Conservation (phyloP, 2,888 invertebrate species). For the Parnassius mnemosyne region DNA sequence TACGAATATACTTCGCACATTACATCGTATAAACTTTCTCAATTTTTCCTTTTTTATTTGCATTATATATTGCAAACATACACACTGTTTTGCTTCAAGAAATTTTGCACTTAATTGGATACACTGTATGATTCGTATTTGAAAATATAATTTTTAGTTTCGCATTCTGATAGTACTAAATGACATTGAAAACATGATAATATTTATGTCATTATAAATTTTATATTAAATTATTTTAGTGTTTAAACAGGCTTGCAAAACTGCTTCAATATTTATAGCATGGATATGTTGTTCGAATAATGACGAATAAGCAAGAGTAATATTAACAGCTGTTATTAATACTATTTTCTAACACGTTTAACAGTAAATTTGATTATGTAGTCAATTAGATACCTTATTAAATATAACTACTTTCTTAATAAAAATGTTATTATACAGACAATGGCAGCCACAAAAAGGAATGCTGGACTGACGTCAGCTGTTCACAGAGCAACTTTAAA, state of each 20-base stretch:
- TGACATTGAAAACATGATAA: too few relatives aligned
- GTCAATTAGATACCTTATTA: neutral
- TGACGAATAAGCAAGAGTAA: neutral
- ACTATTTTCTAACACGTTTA: neutral
- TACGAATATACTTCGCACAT: too few relatives aligned
- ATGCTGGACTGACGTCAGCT: constrained; percentile 97
- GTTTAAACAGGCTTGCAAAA: constrained; percentile 11
- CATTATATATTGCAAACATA: too few relatives aligned
- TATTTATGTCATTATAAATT: too few relatives aligned
- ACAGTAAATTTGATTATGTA: neutral
- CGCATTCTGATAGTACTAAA: too few relatives aligned
- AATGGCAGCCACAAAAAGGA: constrained; percentile 99
- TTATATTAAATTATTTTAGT: too few relatives aligned
- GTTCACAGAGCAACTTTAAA: constrained; percentile 98
- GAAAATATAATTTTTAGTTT: too few relatives aligned
- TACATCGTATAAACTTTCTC: too few relatives aligned
- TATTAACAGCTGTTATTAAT: neutral
- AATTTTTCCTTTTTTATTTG: too few relatives aligned
- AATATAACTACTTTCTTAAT: constrained; percentile 16
- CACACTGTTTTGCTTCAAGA: too few relatives aligned
- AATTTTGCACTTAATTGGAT: too few relatives aligned
- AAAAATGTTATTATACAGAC: constrained; percentile 83
- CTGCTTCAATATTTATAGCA: constrained; percentile 19
- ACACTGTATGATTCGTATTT: too few relatives aligned
- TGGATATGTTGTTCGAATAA: constrained; percentile 14